phyloP scores from a whole-genome alignment of 2,797 vertebrate species.

The Geotria australis region DNA sequence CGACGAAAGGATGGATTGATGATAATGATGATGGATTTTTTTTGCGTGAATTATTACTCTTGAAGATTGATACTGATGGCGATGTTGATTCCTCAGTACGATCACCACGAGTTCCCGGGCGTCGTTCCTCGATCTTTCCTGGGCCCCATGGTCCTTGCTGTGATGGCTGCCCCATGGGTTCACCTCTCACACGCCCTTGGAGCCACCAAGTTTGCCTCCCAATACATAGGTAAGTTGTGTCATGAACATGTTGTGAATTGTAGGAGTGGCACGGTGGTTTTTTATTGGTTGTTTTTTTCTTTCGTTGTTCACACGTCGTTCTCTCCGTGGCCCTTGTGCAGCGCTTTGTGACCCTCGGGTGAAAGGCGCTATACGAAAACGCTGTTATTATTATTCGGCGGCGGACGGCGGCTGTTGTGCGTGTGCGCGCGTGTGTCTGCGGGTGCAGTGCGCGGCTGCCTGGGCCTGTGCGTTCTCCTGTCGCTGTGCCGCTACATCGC shows the following conservation, averaged over 20 bases:
- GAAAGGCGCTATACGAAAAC: too few species aligned
- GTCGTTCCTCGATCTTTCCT: conserved; percentile 77
- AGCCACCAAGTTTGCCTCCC: conserved; percentile 42
- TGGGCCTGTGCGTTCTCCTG: conserved; percentile 34
- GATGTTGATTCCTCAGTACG: conserved; percentile 24
- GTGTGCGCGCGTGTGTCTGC: too few species aligned
- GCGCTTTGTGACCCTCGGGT: too few species aligned
- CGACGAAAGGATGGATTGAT: too few species aligned
- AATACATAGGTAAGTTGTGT: conserved; percentile 29
- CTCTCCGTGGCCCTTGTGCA: too few species aligned
- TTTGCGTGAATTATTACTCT: neutral
- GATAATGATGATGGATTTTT: too few species aligned
- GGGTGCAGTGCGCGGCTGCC: conserved; percentile 32
- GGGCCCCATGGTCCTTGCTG: conserved; percentile 39
- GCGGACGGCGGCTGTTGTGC: too few species aligned
- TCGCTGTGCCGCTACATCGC: conserved; percentile 44
- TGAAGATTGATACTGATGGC: neutral
- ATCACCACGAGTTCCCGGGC: conserved; percentile 76
- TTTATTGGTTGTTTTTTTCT: too few species aligned
- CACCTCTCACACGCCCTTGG: conserved; percentile 23
- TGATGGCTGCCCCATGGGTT: conserved; percentile 28
- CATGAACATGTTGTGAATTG: neutral
- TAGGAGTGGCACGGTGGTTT: neutral
- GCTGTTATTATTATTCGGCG: too few species aligned
- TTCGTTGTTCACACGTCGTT: too few species aligned